Evolutionary conservation across 2,797 vertebrate species (phyloP).

Genomic region (Semotilus atromaculatus): DNA sequence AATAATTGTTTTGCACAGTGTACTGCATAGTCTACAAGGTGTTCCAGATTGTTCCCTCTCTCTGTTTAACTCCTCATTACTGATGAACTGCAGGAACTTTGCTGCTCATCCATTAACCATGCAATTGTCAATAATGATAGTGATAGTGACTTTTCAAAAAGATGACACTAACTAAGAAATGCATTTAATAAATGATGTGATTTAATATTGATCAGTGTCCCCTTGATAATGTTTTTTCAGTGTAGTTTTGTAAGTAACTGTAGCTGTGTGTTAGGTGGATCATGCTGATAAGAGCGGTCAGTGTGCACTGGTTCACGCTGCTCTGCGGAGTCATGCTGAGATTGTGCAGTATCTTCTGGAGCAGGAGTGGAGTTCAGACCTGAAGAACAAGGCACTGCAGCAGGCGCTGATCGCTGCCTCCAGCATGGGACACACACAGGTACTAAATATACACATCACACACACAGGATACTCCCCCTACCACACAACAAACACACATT

Average conservation of each 20-base stretch:
- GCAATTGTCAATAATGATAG: background rate
- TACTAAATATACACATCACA: constrained; percentile 58
- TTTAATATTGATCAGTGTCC: background rate
- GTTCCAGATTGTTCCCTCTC: background rate
- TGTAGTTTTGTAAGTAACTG: constrained; percentile 3
- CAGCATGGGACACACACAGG: constrained; percentile 92
- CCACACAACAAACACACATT: constrained; percentile 18
- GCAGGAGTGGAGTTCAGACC: constrained; percentile 77
- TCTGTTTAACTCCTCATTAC: background rate
- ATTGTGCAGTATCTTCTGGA: constrained; percentile 85
- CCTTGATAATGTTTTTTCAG: background rate
- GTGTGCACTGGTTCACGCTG: constrained; percentile 91
- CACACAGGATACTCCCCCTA: background rate
- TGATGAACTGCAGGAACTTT: background rate
- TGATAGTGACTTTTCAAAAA: background rate
- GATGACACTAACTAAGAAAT: background rate
- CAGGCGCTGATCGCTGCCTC: constrained; percentile 89
- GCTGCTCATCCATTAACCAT: background rate
- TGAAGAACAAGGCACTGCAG: constrained; percentile 84
- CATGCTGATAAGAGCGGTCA: constrained; percentile 93
- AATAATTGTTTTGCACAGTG: background rate
- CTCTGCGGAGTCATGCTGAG: constrained; percentile 86
- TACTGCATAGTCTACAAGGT: background rate
- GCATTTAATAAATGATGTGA: background rate
- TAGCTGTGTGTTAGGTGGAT: constrained; percentile 81